Evolutionary conservation across 2,797 vertebrate species (phyloP).

Genomic region (Propithecus deckenii): DNA sequence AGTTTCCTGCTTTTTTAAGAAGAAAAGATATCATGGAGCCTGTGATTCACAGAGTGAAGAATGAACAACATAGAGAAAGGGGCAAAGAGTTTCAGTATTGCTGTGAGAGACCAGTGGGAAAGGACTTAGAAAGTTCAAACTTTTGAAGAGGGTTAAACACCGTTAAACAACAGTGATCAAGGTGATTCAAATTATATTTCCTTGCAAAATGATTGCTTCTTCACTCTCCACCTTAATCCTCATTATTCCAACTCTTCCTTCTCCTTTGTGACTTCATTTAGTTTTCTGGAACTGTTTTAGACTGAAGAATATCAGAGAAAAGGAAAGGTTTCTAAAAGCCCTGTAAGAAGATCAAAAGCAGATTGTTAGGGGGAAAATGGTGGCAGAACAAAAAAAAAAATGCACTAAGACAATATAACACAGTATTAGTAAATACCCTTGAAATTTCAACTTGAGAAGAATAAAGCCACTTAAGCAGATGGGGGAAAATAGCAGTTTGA

Average conservation of each 20-base stretch:
- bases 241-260: neutral
- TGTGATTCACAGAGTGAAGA: neutral
- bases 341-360: neutral
- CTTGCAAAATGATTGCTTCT: neutral
- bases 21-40: neutral
- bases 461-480: constrained; percentile 48
- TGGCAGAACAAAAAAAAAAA: neutral
- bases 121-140: neutral
- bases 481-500: constrained; percentile 60
- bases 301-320: neutral
- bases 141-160: neutral
- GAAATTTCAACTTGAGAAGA: constrained; percentile 18
- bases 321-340: neutral
- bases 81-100: neutral
- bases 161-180: neutral
- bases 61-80: neutral
- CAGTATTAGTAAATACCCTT: neutral
- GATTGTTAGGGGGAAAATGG: neutral
- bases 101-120: neutral
- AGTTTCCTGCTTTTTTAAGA: neutral
- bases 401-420: neutral
- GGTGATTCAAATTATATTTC: neutral
- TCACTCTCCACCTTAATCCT: neutral
- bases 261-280: neutral
- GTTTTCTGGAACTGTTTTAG: neutral